A percentile compares a stretch with the other conserved stretches of the same genome.
Evolutionary conservation across 2,113 vertebrate genomes (phyloP).

Genomic region (Oryzias celebensis): DNA sequence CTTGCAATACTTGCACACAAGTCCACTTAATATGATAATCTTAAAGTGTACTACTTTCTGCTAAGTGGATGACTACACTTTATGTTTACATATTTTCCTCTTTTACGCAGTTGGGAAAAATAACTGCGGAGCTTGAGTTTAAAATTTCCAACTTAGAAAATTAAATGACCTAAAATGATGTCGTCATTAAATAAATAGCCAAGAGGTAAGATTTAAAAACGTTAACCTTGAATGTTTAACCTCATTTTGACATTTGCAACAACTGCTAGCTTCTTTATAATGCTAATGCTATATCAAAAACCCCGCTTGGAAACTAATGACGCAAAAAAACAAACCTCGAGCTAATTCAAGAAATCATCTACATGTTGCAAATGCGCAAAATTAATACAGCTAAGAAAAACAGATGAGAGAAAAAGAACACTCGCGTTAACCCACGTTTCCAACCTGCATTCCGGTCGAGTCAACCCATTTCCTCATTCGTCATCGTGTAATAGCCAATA

Average conservation of each 20-base stretch:
- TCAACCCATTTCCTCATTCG: slow-evolving; percentile 26
- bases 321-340: neutral
- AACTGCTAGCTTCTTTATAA: slow-evolving; percentile 22
- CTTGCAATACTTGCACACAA: too few species aligned
- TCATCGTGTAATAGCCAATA: slow-evolving; percentile 57
- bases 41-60: too few species aligned
- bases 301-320: rapidly evolving
- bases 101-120: neutral
- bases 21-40: too few species aligned
- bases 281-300: neutral
- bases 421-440: slow-evolving; percentile 63
- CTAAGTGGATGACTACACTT: too few species aligned
- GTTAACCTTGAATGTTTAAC: neutral
- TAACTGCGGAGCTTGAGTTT: neutral
- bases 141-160: too few species aligned
- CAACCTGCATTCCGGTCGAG: slow-evolving; percentile 25
- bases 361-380: neutral
- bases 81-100: too few species aligned
- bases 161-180: too few species aligned
- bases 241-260: slow-evolving; percentile 27
- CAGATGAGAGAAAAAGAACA: slow-evolving; percentile 1
- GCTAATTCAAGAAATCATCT: rapidly evolving
- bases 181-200: too few species aligned
- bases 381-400: neutral
- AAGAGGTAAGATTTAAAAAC: neutral